These are phyloP conservation scores for Oreamnos americanus DNA, from an alignment of 2,113 vertebrate species.

Conservation along the genomic window DNA sequence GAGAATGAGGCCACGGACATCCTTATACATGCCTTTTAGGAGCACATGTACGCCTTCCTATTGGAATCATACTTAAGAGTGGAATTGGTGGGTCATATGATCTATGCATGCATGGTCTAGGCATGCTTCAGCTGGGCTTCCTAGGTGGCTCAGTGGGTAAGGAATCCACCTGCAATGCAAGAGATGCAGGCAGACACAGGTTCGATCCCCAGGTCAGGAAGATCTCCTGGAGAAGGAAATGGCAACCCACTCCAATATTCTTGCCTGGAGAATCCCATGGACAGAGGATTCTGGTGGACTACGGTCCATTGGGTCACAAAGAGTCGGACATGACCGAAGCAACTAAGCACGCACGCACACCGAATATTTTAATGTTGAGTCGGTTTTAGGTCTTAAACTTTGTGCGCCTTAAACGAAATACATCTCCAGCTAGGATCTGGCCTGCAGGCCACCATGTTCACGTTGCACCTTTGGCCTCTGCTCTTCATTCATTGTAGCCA, in stretches of 20 bases:
- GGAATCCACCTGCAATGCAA: neutral
- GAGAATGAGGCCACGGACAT: neutral
- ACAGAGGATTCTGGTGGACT: neutral
- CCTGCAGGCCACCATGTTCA: fast-evolving
- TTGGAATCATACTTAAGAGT: too few relatives aligned
- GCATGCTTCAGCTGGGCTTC: neutral
- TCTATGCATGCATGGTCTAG: neutral
- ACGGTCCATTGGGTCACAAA: neutral
- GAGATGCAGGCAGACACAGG: neutral
- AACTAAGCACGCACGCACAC: fast-evolving
- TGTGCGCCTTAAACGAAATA: neutral
- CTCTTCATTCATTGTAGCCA: neutral
- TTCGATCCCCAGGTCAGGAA: neutral
- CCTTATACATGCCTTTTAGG: neutral
- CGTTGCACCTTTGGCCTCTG: neutral
- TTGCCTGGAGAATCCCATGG: neutral
- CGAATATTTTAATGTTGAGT: neutral
- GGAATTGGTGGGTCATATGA: neutral
- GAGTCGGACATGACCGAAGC: fast-evolving
- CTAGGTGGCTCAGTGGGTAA: neutral
- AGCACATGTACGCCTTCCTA: fast-evolving
- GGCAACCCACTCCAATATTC: neutral
- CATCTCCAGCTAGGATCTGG: neutral
- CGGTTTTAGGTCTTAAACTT: neutral
- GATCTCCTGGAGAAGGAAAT: neutral